Evolutionary conservation across 2,888 invertebrate genomes (phyloP).

Genomic region (Hydropsyche betteni): DNA sequence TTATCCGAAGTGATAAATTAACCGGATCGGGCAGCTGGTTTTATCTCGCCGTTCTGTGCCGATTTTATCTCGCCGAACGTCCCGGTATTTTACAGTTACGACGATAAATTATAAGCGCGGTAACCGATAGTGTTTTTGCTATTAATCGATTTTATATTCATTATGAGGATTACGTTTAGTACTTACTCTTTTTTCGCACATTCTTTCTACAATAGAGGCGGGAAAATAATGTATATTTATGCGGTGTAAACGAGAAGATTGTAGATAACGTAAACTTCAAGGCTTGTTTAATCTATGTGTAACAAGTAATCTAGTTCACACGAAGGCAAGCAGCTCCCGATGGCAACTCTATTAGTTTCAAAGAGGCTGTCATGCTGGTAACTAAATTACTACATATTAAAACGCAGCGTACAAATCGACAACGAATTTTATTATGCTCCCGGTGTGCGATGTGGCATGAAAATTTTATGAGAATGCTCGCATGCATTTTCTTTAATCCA

Average conservation of each 20-base stretch:
- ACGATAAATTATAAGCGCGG: constrained; percentile 15
- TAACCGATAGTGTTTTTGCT: constrained; percentile 9
- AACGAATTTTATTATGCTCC: too few relatives aligned
- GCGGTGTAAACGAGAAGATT: neutral
- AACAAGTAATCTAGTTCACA: constrained; percentile 38
- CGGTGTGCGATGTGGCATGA: too few relatives aligned
- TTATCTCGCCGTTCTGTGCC: neutral
- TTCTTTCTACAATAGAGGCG: neutral
- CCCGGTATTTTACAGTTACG: constrained; percentile 14
- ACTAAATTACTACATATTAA: constrained; percentile 15
- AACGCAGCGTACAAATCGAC: neutral
- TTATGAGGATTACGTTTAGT: too few relatives aligned
- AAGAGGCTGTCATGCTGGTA: neutral
- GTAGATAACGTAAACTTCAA: constrained; percentile 5
- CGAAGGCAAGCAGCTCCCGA: constrained; percentile 18
- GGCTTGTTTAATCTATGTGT: constrained; percentile 20
- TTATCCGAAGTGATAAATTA: constrained; percentile 10
- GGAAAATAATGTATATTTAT: too few relatives aligned
- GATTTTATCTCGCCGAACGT: constrained; percentile 9
- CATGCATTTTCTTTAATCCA: too few relatives aligned
- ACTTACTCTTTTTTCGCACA: neutral
- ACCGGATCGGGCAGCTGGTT: neutral
- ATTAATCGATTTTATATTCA: neutral
- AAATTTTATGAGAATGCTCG: too few relatives aligned
- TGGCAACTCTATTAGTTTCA: constrained; percentile 19